Evolutionary conservation across 1,140 invertebrate genomes (phyloP).

Genomic region (Drosophila sucinea): DNA sequence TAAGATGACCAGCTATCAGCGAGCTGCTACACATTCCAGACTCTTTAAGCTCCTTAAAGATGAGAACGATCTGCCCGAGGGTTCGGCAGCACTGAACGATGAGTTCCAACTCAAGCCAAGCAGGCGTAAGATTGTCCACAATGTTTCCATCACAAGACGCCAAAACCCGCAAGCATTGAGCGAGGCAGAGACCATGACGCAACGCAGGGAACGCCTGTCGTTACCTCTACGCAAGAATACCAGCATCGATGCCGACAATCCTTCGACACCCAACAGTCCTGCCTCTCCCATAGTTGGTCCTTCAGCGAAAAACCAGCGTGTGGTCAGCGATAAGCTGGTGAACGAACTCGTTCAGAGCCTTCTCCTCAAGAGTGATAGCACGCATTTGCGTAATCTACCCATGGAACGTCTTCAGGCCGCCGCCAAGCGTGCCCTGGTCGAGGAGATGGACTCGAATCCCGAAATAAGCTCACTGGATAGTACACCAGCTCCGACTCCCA

Average conservation of each 20-base stretch:
- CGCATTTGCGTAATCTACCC: constrained; percentile 84
- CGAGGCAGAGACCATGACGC: constrained; percentile 72
- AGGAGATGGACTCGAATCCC: constrained; percentile 81
- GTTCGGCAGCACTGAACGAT: constrained; percentile 59
- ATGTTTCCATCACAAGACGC: constrained; percentile 78
- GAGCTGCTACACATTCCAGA: constrained; percentile 89
- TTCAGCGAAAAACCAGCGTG: constrained; percentile 53
- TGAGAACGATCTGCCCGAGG: constrained; percentile 84
- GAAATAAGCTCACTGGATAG: constrained; percentile 82
- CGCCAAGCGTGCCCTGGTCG: constrained; percentile 84
- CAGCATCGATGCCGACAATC: constrained; percentile 82
- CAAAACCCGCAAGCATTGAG: constrained; percentile 69
- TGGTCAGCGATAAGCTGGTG: constrained; percentile 85
- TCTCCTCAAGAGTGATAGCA: constrained; percentile 84
- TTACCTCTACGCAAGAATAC: constrained; percentile 82
- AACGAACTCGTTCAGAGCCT: constrained; percentile 85
- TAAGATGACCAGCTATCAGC: constrained; percentile 86
- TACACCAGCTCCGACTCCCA: constrained; percentile 83
- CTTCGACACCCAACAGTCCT: constrained; percentile 84
- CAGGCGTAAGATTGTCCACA: constrained; percentile 72
- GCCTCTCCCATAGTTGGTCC: constrained; percentile 82
- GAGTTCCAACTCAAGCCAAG: constrained; percentile 76
- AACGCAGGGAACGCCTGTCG: constrained; percentile 77
- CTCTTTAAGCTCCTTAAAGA: constrained; percentile 88
- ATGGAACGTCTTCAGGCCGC: constrained; percentile 85